Conservation (phyloP, 2,113 vertebrate genomes). For the Cinclus mexicanus region DNA sequence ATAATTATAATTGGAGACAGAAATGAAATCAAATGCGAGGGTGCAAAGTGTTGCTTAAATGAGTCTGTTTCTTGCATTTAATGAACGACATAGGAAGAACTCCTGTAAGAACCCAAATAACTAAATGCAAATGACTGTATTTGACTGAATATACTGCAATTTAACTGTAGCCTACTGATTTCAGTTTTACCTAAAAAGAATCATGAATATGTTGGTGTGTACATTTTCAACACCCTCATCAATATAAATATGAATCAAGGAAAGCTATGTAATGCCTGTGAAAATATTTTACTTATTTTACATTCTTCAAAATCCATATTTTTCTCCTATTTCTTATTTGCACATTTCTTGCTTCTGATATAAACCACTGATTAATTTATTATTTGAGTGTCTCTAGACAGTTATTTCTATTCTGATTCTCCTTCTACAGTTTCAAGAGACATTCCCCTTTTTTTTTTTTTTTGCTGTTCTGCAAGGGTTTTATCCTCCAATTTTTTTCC, state of each 20-base stretch:
- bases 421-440: neutral
- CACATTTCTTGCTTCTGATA: neutral
- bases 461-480: neutral
- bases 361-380: neutral
- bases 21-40: neutral
- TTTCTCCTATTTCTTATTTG: neutral
- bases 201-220: neutral
- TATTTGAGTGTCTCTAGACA: neutral
- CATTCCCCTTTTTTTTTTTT: neutral
- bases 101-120: neutral
- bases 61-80: neutral
- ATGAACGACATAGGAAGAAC: neutral
- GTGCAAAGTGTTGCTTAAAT: neutral
- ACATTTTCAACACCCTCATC: neutral
- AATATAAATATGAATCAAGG: neutral
- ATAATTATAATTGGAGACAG: neutral
- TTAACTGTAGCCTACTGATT: neutral
- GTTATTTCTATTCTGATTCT: neutral
- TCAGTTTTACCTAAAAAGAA: neutral
- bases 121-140: neutral
- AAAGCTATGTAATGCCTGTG: neutral
- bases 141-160: neutral
- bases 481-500: accelerated
- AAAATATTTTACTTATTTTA: neutral
- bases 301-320: neutral